phyloP scores from a whole-genome alignment of 2,888 invertebrate species.

The Punctoribates punctum region DNA sequence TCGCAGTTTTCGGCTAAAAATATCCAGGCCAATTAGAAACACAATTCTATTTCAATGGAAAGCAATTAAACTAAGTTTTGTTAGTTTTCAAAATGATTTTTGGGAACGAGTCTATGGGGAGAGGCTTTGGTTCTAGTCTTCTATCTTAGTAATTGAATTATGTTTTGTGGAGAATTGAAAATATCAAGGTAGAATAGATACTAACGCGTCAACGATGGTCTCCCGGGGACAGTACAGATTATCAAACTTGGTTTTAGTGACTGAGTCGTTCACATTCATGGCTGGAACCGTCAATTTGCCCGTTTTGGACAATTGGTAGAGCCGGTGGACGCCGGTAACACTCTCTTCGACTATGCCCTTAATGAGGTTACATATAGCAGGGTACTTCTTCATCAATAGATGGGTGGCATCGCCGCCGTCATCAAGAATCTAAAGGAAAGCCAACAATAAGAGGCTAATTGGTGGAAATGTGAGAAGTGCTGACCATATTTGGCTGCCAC shows the following conservation, averaged over 20 bases:
- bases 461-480: neutral
- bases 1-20: no score
- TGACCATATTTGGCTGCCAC: conserved; percentile 92
- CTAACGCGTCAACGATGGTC: conserved; percentile 74
- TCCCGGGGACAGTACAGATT: conserved; percentile 93
- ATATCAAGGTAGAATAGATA: conserved; percentile 50
- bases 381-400: conserved; percentile 91
- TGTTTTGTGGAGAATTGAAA: neutral
- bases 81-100: no score
- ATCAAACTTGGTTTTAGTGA: conserved; percentile 96
- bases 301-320: conserved; percentile 91
- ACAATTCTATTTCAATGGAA: no score
- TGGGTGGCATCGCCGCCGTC: conserved; percentile 97
- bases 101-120: no score
- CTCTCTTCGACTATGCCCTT: conserved; percentile 96
- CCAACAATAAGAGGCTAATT: conserved; percentile 36
- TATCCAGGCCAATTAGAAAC: no score
- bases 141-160: no score
- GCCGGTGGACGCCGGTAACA: conserved; percentile 93
- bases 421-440: conserved; percentile 68
- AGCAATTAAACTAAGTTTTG: no score
- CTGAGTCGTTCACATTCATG: conserved; percentile 98
- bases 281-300: conserved; percentile 91
- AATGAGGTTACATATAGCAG: conserved; percentile 84
- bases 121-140: no score